Evolutionary conservation across 2,888 invertebrate genomes (phyloP), one percentile per base, ranked within the genome.

Genomic region (Phengaris alcon): DNA sequence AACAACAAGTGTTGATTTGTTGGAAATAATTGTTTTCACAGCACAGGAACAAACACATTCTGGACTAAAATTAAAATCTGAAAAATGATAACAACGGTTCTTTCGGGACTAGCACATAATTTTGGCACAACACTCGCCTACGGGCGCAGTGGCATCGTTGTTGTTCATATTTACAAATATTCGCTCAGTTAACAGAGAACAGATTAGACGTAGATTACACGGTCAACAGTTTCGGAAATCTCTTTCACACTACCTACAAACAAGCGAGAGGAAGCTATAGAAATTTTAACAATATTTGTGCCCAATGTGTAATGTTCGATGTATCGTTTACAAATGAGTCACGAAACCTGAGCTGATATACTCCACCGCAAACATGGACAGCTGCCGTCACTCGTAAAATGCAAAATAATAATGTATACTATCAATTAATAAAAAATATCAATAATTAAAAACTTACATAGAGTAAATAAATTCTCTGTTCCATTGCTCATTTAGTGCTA

Each of bases 391-490:
- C 87, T 89, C 85, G 88, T 87, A 90, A 92, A 93, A 92, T 93
- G 92, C 92, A 93, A 92, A 91, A 88, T 87, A 91, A 88, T 87
- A 91, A 91, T 89, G 87, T 90, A 88, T 89, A 90, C 88, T 86
- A 91, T 91, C 88, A 88, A 87, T 91, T 88, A 88, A 87, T 90
- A 89, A 87, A 91, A 91, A 84, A 84, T 87, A 88, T 86, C 85
- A 90, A 88, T 88, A 90, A 90, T 89, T 86, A 87, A 90, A 90
- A 91, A 90, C 90, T 90, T 91, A 93, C 90, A 72, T 89, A 90
- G 91, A 91, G 91, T 93, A 92, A 92, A 92, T 93, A 93, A 93
- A 93, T 93, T 93, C 92, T 92, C 91, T 93, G 92, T 91, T 92
- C 91, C 90, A 88, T 92, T 89, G 92, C 91, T 93, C 92, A 87